phyloP scores from a whole-genome alignment of 2,113 vertebrate genomes.

The Caracal caracal region DNA sequence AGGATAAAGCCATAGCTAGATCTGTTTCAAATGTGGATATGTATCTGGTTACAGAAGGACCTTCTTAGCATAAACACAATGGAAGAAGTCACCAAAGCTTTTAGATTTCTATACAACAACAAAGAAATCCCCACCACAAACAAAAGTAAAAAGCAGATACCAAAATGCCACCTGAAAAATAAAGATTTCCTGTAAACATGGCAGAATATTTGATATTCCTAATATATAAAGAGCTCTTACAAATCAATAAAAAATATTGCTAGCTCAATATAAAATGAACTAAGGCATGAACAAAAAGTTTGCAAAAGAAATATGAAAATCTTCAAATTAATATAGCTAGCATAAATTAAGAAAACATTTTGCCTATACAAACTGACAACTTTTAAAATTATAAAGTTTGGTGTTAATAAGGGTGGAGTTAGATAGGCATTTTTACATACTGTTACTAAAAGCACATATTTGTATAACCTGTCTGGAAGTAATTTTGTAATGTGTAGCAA shows the following conservation, averaged over 20 bases:
- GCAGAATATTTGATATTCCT: neutral
- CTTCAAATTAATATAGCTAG: conserved; percentile 33
- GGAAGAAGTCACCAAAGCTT: conserved; percentile 19
- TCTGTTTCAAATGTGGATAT: neutral
- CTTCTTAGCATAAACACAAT: conserved; percentile 24
- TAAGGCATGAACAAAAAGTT: neutral
- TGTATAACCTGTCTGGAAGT: conserved; percentile 45
- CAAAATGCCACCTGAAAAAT: conserved; percentile 24
- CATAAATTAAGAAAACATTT: conserved; percentile 39
- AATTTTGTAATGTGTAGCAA: conserved; percentile 50
- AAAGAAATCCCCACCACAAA: neutral
- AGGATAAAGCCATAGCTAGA: neutral
- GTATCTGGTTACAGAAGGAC: neutral
- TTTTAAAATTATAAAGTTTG: conserved; percentile 46
- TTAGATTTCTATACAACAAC: conserved; percentile 3
- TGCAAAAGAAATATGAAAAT: conserved; percentile 51
- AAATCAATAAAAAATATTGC: conserved; percentile 65
- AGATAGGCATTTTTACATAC: conserved; percentile 22
- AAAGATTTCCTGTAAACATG: conserved; percentile 47
- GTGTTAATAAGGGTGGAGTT: conserved; percentile 5
- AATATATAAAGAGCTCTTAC: conserved; percentile 63
- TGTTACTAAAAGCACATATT: conserved; percentile 23
- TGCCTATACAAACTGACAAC: conserved; percentile 42
- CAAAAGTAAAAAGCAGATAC: conserved; percentile 41
- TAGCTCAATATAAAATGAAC: conserved; percentile 26